Base-by-base conservation (phyloP, 2,113 vertebrate species). In the Paralichthys olivaceus region DNA sequence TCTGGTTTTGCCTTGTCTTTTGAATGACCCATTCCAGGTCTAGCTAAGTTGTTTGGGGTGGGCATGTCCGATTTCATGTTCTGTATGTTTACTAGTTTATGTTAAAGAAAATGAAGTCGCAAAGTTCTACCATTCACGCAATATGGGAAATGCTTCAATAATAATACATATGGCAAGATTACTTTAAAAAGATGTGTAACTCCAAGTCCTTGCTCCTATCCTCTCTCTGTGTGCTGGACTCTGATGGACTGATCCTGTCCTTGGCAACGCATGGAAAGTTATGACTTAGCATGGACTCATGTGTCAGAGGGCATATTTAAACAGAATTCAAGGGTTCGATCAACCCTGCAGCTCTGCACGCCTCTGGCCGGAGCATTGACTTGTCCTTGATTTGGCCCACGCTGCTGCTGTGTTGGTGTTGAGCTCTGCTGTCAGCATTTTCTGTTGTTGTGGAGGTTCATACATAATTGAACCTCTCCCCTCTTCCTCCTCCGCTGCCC, bases 361-460 rank as follows among this genome's bases (percentile, higher is more conserved):
- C 8, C 4, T 34, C 67, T 22, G 47, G 59, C 72, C 5, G 7
- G 59, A 3, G 57, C 4, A n/a, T 11, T 45, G 47, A 61, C 53
- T 25, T 37, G 80, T 78, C 86, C 87, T 91, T 89, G 83, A 80
- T 80, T 57, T 55, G 62, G 75, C 66, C 66, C 6, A 1, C 13
- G 34, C 51, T 25, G 59, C 79, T 63, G 37, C 53, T 37, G 40
- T 13, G 62, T 80, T 67, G 8, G 65, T 79, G 81, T 59, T 43
- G 76, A 85, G 76, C 80, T 81, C 66, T 80, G 55, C 69, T 63
- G 85, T 93, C 90, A 93, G 91, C 91, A 93, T 55, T 83, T 90
- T 89, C 71, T 72, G 81, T 62, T 78, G 75, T 87, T 80, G 82
- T 75, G 77, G 87, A 83, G 80, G 65, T 61, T 81, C 80, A 89